Percentiles rank a stretch among this genome's conserved stretches.
Evolutionary conservation across 1,140 invertebrate genomes (phyloP).

Genomic region (Micrasema longulum): DNA sequence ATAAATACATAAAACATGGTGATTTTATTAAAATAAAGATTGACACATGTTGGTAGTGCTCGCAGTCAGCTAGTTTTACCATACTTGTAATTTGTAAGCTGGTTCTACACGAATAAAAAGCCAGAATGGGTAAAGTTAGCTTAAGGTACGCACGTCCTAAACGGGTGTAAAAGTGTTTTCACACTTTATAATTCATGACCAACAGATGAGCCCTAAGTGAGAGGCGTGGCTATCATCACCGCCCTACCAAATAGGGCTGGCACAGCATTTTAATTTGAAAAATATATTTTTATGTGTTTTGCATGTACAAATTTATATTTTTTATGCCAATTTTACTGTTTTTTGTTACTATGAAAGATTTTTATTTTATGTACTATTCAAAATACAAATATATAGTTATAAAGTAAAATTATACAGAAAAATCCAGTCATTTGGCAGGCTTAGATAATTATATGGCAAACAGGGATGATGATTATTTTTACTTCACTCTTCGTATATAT

Average conservation of each 20-base stretch:
- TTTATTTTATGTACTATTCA: too few species aligned
- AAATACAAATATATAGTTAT: too few species aligned
- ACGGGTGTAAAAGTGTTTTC: constrained; percentile 48
- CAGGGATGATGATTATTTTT: too few species aligned
- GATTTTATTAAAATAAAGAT: not conserved
- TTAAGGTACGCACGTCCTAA: constrained; percentile 28
- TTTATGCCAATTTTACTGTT: too few species aligned
- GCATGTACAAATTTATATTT: too few species aligned
- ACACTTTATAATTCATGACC: constrained; percentile 53
- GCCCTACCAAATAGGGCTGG: constrained; percentile 2
- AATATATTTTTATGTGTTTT: too few species aligned
- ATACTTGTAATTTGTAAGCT: not conserved
- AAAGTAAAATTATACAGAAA: too few species aligned
- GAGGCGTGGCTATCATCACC: constrained; percentile 40
- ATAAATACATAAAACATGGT: not conserved
- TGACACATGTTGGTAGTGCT: not conserved
- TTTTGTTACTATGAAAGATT: too few species aligned
- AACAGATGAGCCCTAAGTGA: constrained; percentile 53
- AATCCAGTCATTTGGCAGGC: too few species aligned
- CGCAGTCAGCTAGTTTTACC: not conserved
- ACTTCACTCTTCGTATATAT: too few species aligned
- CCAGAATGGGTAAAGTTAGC: constrained; percentile 22
- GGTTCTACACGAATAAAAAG: constrained; percentile 26
- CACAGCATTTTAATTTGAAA: too few species aligned
- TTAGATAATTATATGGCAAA: too few species aligned